A percentile compares a stretch with the other conserved stretches of the same genome.
phyloP scores from a whole-genome alignment of 2,888 invertebrate species.

The Drosophila anceps region DNA sequence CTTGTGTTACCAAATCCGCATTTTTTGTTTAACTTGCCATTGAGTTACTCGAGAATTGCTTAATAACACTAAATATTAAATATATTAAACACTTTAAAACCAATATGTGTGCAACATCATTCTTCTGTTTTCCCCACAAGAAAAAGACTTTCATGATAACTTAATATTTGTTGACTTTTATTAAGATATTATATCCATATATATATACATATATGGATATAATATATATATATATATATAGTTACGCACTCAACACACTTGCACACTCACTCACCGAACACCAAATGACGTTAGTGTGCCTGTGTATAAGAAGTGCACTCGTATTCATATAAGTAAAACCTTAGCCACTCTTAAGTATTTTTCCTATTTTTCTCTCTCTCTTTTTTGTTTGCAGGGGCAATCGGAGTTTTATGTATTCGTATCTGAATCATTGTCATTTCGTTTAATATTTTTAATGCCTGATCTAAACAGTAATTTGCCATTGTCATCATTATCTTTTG shows the following conservation, averaged over 20 bases:
- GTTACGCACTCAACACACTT: constrained; percentile 20
- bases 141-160: neutral
- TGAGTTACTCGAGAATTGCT: no score
- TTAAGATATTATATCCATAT: neutral
- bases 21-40: no score
- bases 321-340: constrained; percentile 1
- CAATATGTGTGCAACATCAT: neutral
- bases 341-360: neutral
- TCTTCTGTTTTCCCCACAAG: neutral
- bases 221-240: neutral
- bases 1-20: no score
- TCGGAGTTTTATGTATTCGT: neutral
- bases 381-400: neutral
- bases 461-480: neutral
- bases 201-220: neutral
- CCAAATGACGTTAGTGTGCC: constrained; percentile 21
- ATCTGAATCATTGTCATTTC: neutral
- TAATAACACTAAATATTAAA: neutral
- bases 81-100: no score
- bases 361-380: neutral
- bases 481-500: neutral
- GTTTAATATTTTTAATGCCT: neutral
- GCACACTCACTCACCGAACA: constrained; percentile 19
- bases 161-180: neutral
- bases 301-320: constrained; percentile 1